These are phyloP conservation scores for Oncorhynchus keta DNA, from an alignment of 2,113 vertebrate species.

Conservation along the genomic window DNA sequence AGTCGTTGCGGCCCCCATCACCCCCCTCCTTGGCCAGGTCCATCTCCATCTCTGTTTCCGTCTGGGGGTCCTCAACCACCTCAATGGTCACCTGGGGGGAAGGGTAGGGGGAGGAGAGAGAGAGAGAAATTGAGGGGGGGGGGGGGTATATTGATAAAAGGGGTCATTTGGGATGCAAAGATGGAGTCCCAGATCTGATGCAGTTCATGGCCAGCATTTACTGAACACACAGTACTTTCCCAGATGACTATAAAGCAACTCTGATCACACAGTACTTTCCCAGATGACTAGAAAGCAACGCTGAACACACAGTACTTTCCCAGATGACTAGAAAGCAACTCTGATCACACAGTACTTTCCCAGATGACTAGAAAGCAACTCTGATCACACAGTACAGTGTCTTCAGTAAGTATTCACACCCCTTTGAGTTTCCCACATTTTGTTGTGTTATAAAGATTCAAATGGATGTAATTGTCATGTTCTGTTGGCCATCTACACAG, in stretches of 20 bases:
- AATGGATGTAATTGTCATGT: too few species aligned
- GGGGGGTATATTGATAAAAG: not conserved
- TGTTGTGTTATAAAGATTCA: too few species aligned
- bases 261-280: too few species aligned
- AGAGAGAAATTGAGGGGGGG: not conserved
- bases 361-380: not conserved
- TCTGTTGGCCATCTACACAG: too few species aligned
- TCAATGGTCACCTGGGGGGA: constrained; percentile 81
- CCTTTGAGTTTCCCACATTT: too few species aligned
- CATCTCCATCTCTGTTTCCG: constrained; percentile 78
- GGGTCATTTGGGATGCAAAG: too few species aligned
- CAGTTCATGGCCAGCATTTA: constrained; percentile 16
- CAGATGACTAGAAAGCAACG: too few species aligned
- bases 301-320: too few species aligned
- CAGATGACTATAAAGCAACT: too few species aligned
- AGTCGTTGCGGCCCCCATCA: constrained; percentile 75
- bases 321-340: too few species aligned
- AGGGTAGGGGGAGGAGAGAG: not conserved
- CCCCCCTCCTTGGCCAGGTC: constrained; percentile 77
- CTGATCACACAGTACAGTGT: not conserved
- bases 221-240: not conserved
- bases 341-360: not conserved
- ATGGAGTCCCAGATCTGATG: constrained; percentile 3
- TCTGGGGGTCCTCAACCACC: constrained; percentile 81
- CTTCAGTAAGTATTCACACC: too few species aligned